Conservation (phyloP, 2,797 vertebrate genomes). For the Presbytis comata region DNA sequence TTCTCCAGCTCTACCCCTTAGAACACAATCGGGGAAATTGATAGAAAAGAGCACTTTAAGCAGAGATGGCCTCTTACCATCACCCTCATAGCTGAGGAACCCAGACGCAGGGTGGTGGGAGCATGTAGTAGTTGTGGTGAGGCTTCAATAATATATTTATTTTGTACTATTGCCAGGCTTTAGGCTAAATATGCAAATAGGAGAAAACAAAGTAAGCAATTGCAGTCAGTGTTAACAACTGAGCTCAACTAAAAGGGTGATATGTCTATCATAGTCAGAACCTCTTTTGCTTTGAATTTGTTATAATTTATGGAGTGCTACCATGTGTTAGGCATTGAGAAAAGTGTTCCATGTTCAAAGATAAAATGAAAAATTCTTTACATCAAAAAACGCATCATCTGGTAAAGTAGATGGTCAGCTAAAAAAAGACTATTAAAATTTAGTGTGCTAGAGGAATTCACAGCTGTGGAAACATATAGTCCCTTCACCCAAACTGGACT, state of each 20-base stretch:
- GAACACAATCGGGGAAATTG: background rate
- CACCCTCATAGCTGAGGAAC: background rate
- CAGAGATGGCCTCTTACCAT: background rate
- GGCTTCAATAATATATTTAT: background rate
- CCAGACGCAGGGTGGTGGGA: background rate
- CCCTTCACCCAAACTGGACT: background rate
- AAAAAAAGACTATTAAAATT: slow-evolving; percentile 20
- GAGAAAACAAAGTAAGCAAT: background rate
- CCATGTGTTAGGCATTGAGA: slow-evolving; percentile 14
- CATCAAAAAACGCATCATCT: background rate
- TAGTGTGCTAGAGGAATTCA: background rate
- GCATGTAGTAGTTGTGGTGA: background rate
- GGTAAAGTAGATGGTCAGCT: background rate
- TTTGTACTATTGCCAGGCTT: background rate
- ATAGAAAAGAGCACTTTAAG: background rate
- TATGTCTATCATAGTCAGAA: background rate
- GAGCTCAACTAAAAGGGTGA: background rate
- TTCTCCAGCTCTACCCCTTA: background rate
- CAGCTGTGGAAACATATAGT: slow-evolving; percentile 14
- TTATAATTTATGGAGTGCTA: slow-evolving; percentile 10
- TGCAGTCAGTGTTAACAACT: slow-evolving; percentile 5
- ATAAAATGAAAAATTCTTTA: slow-evolving; percentile 46
- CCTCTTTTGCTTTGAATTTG: slow-evolving; percentile 5
- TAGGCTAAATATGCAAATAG: background rate
- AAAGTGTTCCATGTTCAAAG: slow-evolving; percentile 50